A percentile compares a stretch with the other conserved stretches of the same genome.
These are phyloP conservation scores for Steromphala cineraria DNA, from an alignment of 2,888 invertebrate genomes.

Conservation along the genomic window DNA sequence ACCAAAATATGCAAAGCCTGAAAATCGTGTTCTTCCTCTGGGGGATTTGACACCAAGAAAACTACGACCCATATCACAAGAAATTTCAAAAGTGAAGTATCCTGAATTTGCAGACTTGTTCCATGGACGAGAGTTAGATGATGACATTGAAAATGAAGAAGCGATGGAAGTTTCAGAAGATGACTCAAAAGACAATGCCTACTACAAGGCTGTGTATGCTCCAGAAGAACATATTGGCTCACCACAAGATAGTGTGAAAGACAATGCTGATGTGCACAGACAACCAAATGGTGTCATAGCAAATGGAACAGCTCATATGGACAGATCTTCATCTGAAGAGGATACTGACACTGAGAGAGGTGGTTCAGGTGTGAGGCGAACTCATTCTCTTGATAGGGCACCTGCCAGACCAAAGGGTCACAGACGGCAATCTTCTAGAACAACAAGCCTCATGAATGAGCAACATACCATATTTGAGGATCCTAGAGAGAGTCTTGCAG, in stretches of 20 bases:
- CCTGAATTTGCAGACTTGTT: conserved; percentile 60
- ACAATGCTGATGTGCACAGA: background rate
- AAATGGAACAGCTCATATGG: background rate
- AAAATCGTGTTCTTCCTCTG: conserved; percentile 59
- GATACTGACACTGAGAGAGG: background rate
- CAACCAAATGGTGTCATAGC: background rate
- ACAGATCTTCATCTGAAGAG: conserved; percentile 9
- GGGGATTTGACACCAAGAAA: conserved; percentile 37
- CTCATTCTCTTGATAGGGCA: conserved; percentile 24
- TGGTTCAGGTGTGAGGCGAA: background rate
- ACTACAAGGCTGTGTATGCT: conserved; percentile 18
- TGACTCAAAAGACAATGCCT: background rate
- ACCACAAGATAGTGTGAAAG: background rate
- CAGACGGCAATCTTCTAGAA: conserved; percentile 55
- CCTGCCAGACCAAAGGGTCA: conserved; percentile 35
- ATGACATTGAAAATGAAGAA: conserved; percentile 25
- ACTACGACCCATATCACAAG: conserved; percentile 62
- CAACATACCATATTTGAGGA: conserved; percentile 62
- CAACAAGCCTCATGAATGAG: conserved; percentile 43
- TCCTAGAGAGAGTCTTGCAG: conserved; percentile 48
- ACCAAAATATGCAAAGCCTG: conserved; percentile 58
- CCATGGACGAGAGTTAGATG: conserved; percentile 25
- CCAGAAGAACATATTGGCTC: background rate
- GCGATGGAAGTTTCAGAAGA: background rate
- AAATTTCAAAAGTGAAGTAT: conserved; percentile 53